Percentiles rank a stretch among this genome's conserved stretches.
phyloP scores from a whole-genome alignment of 2,113 vertebrate species.

The Vulpes lagopus region DNA sequence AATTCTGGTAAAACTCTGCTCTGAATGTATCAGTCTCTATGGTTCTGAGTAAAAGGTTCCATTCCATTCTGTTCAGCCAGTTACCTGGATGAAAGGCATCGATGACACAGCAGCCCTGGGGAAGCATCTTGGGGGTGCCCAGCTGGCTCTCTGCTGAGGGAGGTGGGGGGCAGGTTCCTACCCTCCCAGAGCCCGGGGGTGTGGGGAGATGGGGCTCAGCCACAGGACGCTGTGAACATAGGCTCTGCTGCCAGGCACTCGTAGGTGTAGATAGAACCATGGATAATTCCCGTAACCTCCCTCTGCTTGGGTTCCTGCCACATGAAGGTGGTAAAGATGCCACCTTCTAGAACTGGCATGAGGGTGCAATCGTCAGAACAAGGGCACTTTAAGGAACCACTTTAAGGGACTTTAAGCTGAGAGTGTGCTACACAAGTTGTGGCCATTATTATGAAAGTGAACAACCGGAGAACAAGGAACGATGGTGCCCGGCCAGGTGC shows the following conservation, averaged over 20 bases:
- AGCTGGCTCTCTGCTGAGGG: not conserved
- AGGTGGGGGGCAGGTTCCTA: not conserved
- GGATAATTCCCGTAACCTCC: not conserved
- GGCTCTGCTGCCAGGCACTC: not conserved
- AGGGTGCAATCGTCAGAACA: not conserved
- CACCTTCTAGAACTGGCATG: not conserved
- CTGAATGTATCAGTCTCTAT: not conserved
- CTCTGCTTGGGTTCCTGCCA: not conserved
- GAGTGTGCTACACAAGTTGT: not conserved
- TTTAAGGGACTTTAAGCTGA: too few species aligned
- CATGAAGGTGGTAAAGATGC: rapidly evolving
- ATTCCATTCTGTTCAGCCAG: not conserved
- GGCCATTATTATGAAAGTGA: not conserved
- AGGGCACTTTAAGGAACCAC: not conserved
- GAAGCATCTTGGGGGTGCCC: not conserved
- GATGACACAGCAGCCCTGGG: too few species aligned
- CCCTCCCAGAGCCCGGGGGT: not conserved
- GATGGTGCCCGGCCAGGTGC: not conserved
- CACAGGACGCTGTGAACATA: rapidly evolving
- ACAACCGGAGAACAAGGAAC: not conserved
- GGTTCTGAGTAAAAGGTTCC: not conserved
- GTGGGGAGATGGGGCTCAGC: rapidly evolving
- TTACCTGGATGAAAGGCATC: not conserved
- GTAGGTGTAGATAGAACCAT: not conserved
- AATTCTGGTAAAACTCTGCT: not conserved